Percentiles rank a stretch among this genome's conserved stretches.
Evolutionary conservation across 2,797 vertebrate genomes (phyloP).

Genomic region (Crypturellus tataupa): DNA sequence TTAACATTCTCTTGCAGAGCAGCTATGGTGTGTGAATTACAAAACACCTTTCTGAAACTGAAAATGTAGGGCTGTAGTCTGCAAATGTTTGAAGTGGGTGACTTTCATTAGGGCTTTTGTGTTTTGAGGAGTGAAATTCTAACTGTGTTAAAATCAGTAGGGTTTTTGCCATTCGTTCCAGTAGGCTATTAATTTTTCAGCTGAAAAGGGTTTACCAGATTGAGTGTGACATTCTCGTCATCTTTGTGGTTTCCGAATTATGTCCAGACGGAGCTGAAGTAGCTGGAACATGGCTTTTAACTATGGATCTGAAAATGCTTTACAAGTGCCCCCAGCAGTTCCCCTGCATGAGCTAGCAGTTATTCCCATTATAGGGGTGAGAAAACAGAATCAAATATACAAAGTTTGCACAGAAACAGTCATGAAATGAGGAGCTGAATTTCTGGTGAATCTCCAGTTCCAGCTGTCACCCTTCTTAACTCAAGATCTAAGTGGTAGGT

Average conservation of each 20-base stretch:
- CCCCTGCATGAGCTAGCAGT: background rate
- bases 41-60: constrained; percentile 34
- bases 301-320: background rate
- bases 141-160: constrained; percentile 50
- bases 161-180: constrained; percentile 64
- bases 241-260: constrained; percentile 35
- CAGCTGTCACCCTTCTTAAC: background rate
- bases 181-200: background rate
- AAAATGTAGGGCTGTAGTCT: background rate
- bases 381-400: background rate
- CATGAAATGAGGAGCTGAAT: background rate
- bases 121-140: constrained; percentile 42
- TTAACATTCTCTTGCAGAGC: background rate
- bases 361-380: background rate
- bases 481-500: background rate
- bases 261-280: background rate
- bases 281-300: background rate
- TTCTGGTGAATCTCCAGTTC: background rate
- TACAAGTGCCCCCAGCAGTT: background rate
- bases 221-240: background rate
- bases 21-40: background rate
- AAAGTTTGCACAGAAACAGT: background rate
- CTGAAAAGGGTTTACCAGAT: constrained; percentile 13
- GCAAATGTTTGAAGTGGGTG: constrained; percentile 31
- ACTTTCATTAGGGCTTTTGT: constrained; percentile 18